These are phyloP conservation scores for Apotomis turbidana DNA, from an alignment of 2,888 invertebrate species.

Conservation along the genomic window DNA sequence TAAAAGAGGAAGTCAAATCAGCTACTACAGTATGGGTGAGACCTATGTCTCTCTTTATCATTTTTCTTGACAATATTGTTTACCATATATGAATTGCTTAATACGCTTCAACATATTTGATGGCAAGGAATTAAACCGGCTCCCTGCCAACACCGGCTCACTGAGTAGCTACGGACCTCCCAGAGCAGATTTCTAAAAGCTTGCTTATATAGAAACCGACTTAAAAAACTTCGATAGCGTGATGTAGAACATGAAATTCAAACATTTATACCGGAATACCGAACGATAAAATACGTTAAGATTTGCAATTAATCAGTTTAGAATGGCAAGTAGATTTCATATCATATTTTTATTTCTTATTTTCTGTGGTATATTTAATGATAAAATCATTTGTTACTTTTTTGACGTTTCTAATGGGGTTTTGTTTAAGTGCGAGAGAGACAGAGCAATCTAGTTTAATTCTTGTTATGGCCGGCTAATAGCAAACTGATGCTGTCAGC, in stretches of 20 bases:
- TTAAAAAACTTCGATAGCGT: slow-evolving; percentile 62
- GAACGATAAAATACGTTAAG: background rate
- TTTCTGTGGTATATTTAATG: background rate
- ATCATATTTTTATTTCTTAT: background rate
- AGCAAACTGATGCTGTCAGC: slow-evolving; percentile 2
- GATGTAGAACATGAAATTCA: slow-evolving; percentile 62
- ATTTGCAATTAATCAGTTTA: background rate
- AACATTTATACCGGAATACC: slow-evolving; percentile 41
- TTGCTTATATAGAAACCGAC: slow-evolving; percentile 47
- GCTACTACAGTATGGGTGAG: slow-evolving; percentile 80
- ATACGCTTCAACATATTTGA: slow-evolving; percentile 73
- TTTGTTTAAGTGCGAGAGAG: slow-evolving; percentile 35
- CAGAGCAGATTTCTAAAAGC: background rate
- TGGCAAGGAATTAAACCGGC: slow-evolving; percentile 76
- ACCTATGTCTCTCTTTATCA: slow-evolving; percentile 75
- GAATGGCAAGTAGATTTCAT: background rate
- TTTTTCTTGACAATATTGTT: slow-evolving; percentile 72
- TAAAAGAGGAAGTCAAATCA: slow-evolving; percentile 76
- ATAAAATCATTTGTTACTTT: slow-evolving; percentile 23
- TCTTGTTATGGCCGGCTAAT: slow-evolving; percentile 7
- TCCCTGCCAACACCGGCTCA: slow-evolving; percentile 73
- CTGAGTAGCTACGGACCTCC: slow-evolving; percentile 82
- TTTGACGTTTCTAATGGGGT: slow-evolving; percentile 27
- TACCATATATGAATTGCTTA: slow-evolving; percentile 75
- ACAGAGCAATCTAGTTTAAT: slow-evolving; percentile 13